A percentile compares a stretch with the other conserved stretches of the same genome.
Conservation (phyloP, 1,140 invertebrate genomes). For the Aleiodes sp. region DNA sequence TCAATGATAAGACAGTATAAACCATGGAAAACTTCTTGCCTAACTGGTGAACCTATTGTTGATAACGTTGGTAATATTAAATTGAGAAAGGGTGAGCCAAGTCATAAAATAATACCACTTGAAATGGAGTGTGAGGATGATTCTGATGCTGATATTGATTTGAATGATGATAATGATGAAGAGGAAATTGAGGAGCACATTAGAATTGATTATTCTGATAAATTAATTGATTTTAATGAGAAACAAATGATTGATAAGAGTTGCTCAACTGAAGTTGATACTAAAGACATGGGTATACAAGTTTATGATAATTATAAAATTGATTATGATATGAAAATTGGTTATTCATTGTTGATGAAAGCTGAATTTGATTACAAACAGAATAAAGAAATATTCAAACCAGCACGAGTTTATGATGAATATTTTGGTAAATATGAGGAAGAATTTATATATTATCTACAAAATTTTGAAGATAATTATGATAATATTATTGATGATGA, state of each 20-base stretch:
- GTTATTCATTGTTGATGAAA: constrained; percentile 48
- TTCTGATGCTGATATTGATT: constrained; percentile 49
- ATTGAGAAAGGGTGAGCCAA: constrained; percentile 18
- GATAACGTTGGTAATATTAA: not conserved
- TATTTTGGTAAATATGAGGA: constrained; percentile 55
- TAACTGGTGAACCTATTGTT: not conserved
- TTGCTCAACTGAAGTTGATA: constrained; percentile 18
- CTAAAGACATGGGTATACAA: constrained; percentile 46
- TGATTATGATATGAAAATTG: constrained; percentile 57
- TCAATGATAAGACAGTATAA: constrained; percentile 15
- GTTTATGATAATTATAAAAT: constrained; percentile 43
- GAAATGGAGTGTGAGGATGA: constrained; percentile 59
- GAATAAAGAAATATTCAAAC: constrained; percentile 25
- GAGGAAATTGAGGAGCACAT: constrained; percentile 34
- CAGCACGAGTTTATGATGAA: constrained; percentile 34
- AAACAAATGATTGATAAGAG: constrained; percentile 38
- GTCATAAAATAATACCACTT: constrained; percentile 37
- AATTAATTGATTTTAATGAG: constrained; percentile 22
- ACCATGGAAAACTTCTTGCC: constrained; percentile 14
- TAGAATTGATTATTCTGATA: constrained; percentile 2
- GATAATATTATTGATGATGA: constrained; percentile 40
- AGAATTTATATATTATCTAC: constrained; percentile 53
- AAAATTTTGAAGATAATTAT: constrained; percentile 49
- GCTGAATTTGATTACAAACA: constrained; percentile 34
- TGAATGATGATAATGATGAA: constrained; percentile 27